Evolutionary conservation across 2,797 vertebrate species (phyloP).

Genomic region (Furcifer pardalis): DNA sequence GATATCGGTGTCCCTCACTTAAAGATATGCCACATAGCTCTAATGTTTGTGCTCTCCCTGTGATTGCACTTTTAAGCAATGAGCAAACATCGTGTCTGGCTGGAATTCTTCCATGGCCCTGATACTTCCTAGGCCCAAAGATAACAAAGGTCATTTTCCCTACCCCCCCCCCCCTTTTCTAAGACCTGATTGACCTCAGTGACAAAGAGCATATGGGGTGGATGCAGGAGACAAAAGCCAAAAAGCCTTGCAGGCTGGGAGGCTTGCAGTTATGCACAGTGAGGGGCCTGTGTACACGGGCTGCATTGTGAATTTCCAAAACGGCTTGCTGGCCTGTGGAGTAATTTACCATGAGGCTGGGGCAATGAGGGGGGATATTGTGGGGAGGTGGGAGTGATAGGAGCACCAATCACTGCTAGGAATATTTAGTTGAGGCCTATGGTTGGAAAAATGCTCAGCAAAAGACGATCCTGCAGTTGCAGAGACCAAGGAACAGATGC

Average conservation of each 20-base stretch:
- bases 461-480: neutral
- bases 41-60: constrained; percentile 36
- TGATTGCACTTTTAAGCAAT: constrained; percentile 46
- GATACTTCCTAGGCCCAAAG: constrained; percentile 28
- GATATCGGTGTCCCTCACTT: constrained; percentile 55
- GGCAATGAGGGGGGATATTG: neutral
- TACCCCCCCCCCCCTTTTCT: neutral
- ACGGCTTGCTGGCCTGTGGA: constrained; percentile 53
- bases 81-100: constrained; percentile 37
- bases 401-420: neutral
- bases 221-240: constrained; percentile 57
- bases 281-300: constrained; percentile 39
- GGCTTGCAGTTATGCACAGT: constrained; percentile 37
- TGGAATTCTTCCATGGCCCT: neutral
- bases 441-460: neutral
- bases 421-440: neutral
- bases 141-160: constrained; percentile 18
- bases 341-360: constrained; percentile 35
- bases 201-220: constrained; percentile 51
- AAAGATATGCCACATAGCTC: constrained; percentile 49
- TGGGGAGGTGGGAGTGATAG: neutral
- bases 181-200: constrained; percentile 44
- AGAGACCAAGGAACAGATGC: neutral
- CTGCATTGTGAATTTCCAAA: constrained; percentile 44
- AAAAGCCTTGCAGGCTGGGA: constrained; percentile 37